Evolutionary conservation across 2,113 vertebrate species (phyloP), one percentile per base, ranked within the genome.

Genomic region (Lagopus leucura): DNA sequence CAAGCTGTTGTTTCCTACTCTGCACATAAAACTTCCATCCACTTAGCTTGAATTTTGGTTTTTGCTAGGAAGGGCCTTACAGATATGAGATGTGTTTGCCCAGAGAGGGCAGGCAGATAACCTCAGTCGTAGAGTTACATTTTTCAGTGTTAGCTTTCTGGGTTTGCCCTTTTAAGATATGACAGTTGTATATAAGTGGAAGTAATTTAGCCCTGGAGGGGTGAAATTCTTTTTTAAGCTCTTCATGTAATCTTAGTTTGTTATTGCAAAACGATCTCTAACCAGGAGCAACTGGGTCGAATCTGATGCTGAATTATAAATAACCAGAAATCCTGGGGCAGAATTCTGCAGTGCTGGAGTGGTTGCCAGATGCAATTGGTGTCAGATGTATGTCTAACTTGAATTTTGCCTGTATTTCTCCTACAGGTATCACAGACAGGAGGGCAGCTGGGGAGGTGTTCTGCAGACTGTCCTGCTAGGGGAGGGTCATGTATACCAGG

Each of bases 181-280:
- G 95, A 96, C 96, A 97, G 95, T 92, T 95, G 95, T 96, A 90
- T 79, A 54, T 67, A 96, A 96, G 90, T 97, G 96, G 96, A 97
- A 97, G 90, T 97, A 97, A 97, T 96, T 88, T 63, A 88, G 82
- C 90, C 96, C 94, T 78, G 45, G 43, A 93, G 93, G 91, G 88
- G 66, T 80, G 86, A 82, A 95, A 96, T 95, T 96, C 94, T 96
- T 97, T 97, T 97, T 96, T 94, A 96, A 96, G 96, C 86, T 90
- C 67, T 93, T 96, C 83, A 73, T 93, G 82, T 94, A 95, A 94
- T 94, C 94, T 95, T 93, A 90, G 92, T 82, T 97, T 86, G 93
- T 94, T 97, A 94, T 82, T 96, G 94, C 92, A 95, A 92, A 90
- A 95, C 91, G 96, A 96, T 96, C 92, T 93, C 95, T 96, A 95